A percentile compares a stretch with the other conserved stretches of the same genome.
Evolutionary conservation across 2,797 vertebrate species (phyloP).

Genomic region (Myripristis murdjan): DNA sequence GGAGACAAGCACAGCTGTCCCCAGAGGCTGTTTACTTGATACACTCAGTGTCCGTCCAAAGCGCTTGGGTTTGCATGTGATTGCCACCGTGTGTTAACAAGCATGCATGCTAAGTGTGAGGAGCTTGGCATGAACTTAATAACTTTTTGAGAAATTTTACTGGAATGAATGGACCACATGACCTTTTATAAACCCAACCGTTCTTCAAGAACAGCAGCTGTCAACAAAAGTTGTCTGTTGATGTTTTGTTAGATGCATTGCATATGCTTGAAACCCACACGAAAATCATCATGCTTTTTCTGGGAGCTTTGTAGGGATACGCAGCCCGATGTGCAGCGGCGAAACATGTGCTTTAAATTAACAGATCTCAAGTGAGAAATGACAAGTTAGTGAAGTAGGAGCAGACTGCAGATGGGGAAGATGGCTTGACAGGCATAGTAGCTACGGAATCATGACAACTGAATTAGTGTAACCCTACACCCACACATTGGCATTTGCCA

Average conservation of each 20-base stretch:
- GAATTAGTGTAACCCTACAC: constrained; percentile 19
- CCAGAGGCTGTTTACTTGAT: not conserved
- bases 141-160: too few species aligned
- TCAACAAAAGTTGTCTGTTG: too few species aligned
- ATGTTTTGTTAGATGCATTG: too few species aligned
- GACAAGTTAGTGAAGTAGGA: constrained; percentile 32
- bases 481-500: constrained; percentile 43
- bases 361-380: constrained; percentile 14
- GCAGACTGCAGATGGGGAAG: constrained; percentile 31
- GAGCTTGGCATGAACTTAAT: too few species aligned
- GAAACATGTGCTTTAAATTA: constrained; percentile 16
- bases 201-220: constrained; percentile 22
- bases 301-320: constrained; percentile 29
- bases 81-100: too few species aligned
- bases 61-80: too few species aligned
- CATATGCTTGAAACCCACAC: constrained; percentile 14
- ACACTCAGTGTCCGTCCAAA: too few species aligned
- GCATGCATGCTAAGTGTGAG: too few species aligned
- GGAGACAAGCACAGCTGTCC: constrained; percentile 26
- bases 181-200: not conserved
- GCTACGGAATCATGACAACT: constrained; percentile 50
- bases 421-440: constrained; percentile 53
- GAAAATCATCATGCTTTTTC: constrained; percentile 17
- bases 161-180: not conserved
- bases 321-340: constrained; percentile 19